Evolutionary conservation across 1,140 invertebrate species (phyloP), one percentile per base, ranked within the genome.

Genomic region (Meloidogyne exigua): DNA sequence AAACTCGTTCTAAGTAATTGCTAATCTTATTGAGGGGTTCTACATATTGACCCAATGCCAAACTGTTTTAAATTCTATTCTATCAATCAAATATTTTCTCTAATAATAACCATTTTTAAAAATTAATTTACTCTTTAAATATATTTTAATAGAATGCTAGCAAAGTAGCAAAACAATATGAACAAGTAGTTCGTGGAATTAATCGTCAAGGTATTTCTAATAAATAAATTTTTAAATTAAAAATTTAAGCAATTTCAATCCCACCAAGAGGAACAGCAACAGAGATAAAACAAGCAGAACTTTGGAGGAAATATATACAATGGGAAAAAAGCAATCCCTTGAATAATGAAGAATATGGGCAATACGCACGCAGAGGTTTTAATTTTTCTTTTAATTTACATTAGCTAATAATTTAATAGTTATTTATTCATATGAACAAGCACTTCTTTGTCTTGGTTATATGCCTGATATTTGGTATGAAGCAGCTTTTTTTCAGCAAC

Each of bases 391-490:
- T 70, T 12, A 42, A 25, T n/a, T 7, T 32, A 32, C 2, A 32
- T 32, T 32, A 32, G 2, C 7, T 32, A 32, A 3, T 32, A 32
- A 25, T 89, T 70, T 81, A 90, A n/a, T n/a, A 32, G 95, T 98
- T 0, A 95, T 98, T 91, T 99, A 98, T 90, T 96, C 96, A 0
- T 96, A 97, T 81, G 96, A 99, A 86, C 96, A 99, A 88, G 96
- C 95, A 86, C 89, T 99, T 28, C 88, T 99, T 15, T 98, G 96
- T 88, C 88, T 99, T 9, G 95, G 95, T 3, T 95, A 98, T 89
- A 95, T 98, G 90, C 94, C 95, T 0, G 96, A 98, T 82, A 93
- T 99, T 66, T 99, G 96, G 96, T 95, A 97, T 88, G 95, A 99
- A 89, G 95, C 95, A 0, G 95, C 96, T 0, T 92, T 95, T 81